Conservation (phyloP, 2,113 vertebrate genomes). For the Dicaeum eximium region DNA sequence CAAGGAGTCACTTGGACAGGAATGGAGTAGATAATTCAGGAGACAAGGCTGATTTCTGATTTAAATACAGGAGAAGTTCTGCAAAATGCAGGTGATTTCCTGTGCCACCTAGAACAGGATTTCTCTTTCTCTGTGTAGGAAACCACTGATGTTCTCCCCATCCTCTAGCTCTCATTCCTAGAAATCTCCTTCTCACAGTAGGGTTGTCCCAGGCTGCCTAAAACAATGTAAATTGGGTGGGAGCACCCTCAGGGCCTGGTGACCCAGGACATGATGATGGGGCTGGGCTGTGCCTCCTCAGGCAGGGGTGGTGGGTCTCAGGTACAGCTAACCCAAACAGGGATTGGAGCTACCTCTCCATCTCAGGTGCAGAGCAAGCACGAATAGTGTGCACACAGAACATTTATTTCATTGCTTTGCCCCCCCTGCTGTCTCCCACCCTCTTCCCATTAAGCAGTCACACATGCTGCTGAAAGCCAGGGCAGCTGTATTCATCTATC, state of each 20-base stretch:
- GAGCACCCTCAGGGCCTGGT: neutral
- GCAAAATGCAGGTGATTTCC: neutral
- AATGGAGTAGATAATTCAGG: neutral
- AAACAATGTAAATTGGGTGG: neutral
- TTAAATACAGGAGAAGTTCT: neutral
- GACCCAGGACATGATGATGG: neutral
- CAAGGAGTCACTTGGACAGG: neutral
- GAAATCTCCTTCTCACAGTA: neutral
- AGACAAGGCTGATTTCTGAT: neutral
- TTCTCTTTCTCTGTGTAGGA: neutral
- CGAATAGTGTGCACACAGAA: rapidly evolving
- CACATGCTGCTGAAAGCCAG: conserved; percentile 21
- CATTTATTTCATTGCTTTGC: neutral
- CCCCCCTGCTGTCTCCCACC: neutral
- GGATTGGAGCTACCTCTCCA: neutral
- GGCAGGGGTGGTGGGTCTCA: neutral
- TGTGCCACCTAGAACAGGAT: neutral
- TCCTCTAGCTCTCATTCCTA: neutral
- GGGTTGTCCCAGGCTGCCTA: neutral
- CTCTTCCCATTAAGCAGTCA: neutral
- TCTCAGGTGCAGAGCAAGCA: neutral
- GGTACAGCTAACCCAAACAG: neutral
- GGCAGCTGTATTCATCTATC: conserved; percentile 53
- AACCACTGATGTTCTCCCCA: neutral
- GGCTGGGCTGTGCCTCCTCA: neutral